A percentile compares a stretch with the other conserved stretches of the same genome.
phyloP scores from a whole-genome alignment of 1,140 invertebrate species.

The Psix sp. region DNA sequence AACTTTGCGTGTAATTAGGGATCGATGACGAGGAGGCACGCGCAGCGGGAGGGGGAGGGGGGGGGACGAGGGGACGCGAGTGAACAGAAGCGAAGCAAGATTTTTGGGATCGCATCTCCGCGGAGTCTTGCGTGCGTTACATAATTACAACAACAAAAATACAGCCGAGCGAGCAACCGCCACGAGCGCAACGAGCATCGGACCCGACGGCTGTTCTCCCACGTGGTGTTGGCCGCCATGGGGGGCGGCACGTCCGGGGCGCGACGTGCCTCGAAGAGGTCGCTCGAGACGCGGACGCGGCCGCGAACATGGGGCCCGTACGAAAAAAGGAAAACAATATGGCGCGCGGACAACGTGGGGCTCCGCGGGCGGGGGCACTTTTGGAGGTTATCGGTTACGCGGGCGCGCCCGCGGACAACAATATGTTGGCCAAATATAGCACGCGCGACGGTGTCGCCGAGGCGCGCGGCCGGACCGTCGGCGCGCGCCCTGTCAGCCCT shows the following conservation, averaged over 20 bases:
- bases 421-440: constrained; percentile 77
- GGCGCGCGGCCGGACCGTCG: constrained; percentile 12
- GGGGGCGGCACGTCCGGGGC: no score
- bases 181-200: constrained; percentile 15
- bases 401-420: constrained; percentile 61
- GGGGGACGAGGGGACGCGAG: background rate
- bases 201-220: constrained; percentile 19
- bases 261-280: background rate
- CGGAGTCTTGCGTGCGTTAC: constrained; percentile 9
- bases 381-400: constrained; percentile 31
- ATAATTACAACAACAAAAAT: constrained; percentile 16
- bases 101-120: no score
- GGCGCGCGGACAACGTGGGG: constrained; percentile 25
- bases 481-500: constrained; percentile 59
- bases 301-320: constrained; percentile 9
- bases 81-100: background rate
- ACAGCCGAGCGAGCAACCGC: background rate
- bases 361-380: background rate
- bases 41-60: background rate
- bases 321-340: constrained; percentile 33
- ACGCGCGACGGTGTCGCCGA: constrained; percentile 69
- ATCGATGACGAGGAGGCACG: background rate
- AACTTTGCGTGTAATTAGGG: constrained; percentile 3
- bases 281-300: background rate
- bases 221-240: constrained; percentile 17